Base-by-base conservation (phyloP, 2,888 invertebrate genomes). In the Apantesis nais region DNA sequence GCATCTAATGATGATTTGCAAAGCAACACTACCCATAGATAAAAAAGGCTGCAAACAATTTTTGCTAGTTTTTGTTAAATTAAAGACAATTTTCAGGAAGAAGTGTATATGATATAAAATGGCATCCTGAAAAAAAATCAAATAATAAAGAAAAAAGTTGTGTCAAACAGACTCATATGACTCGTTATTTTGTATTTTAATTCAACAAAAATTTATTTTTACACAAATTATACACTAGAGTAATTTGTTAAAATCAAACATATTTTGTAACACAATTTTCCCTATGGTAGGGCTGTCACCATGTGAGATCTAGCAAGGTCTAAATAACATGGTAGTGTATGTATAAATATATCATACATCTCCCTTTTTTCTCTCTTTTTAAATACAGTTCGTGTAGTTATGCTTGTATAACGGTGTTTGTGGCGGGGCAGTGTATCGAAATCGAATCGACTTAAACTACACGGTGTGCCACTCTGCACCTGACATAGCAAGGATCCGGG, bases 1-100 rank as follows among this genome's bases (percentile, higher is more conserved):
- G 78, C 82, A 72, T 77, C 83, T 83, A 82, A 82, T 82, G 83
- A 82, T 76, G 83, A 77, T 77, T 80, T 81, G 76, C 76, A 78
- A 82, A 80, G 80, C 70, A 77, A 73, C 79, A 71, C 71, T 66
- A 78, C 44, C 61, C 44, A 14, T 25, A 65, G 25, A 48, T 60
- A 58, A 29, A 22, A 44, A 12, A 22, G 1, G 4, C 41, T 29
- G 12, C 41, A n/a, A 19, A 29, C 19, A 58, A n/a, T 68, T 16
- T 29, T 11, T 44, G n/a, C 19, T 22, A 58, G 34, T 25, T n/a
- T 48, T 48, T 22, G 12, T 31, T 34, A n/a, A 48, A 34, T 34
- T 34, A 22, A 48, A 48, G 9, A 8, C 25, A 29, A 4, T 39
- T 63, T 44, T 2, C 7, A 22, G 8, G 22, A 8, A 22, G 8